These are phyloP conservation scores for Haliclystus octoradiatus DNA, from an alignment of 30 jellyfish, hydroid and myxozoan species.

Conservation along the genomic window DNA sequence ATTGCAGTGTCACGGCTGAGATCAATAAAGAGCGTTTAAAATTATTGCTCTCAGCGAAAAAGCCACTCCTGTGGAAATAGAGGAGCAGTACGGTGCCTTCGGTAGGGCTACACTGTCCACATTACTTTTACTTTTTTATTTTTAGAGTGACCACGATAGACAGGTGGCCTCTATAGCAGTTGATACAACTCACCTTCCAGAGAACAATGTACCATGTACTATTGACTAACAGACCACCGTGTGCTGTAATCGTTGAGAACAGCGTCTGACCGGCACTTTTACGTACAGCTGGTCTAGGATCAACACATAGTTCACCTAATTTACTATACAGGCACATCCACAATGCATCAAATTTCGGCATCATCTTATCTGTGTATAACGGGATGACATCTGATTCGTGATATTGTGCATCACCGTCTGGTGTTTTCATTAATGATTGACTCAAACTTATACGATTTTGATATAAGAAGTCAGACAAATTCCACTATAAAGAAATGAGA, in stretches of 20 bases:
- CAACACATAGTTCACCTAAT: conserved; percentile 94
- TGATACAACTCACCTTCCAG: conserved; percentile 59
- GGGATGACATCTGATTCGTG: conserved; percentile 34
- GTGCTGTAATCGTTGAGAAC: conserved; percentile 88
- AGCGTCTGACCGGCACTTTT: conserved; percentile 96
- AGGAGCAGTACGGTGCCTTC: too few species aligned
- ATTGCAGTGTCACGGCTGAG: too few species aligned
- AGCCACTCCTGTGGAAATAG: too few species aligned
- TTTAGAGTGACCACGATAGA: too few species aligned
- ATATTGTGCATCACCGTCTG: conserved; percentile 20
- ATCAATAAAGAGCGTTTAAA: too few species aligned
- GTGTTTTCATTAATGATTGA: conserved; percentile 41
- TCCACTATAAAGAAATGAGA: conserved; percentile 49
- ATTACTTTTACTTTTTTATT: too few species aligned
- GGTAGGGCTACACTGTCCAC: too few species aligned
- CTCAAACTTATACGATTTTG: conserved; percentile 79
- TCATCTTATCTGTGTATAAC: conserved; percentile 27
- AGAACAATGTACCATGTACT: conserved; percentile 83
- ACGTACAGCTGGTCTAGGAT: conserved; percentile 98
- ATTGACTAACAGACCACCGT: conserved; percentile 78
- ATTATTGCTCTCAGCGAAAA: too few species aligned
- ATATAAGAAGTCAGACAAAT: conserved; percentile 77
- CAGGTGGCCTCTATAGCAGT: too few species aligned
- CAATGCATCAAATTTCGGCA: conserved; percentile 78
- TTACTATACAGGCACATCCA: conserved; percentile 93